Conservation (phyloP, 2,797 vertebrate genomes). For the Allobates femoralis region DNA sequence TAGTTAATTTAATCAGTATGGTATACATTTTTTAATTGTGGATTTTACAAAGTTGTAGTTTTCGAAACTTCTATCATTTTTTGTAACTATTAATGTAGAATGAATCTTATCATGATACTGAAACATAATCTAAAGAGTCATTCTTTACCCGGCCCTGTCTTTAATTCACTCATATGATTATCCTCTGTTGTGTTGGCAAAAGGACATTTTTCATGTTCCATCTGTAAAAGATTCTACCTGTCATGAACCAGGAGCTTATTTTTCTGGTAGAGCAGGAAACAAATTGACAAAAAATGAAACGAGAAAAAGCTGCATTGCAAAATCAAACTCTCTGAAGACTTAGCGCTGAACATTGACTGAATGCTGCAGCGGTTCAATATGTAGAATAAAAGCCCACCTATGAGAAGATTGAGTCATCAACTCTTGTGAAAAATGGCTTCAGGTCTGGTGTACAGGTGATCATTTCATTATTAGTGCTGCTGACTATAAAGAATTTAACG, state of each 20-base stretch:
- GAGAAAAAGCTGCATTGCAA: conserved; percentile 17
- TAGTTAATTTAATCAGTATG: not conserved
- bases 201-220: conserved; percentile 19
- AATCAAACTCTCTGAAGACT: conserved; percentile 41
- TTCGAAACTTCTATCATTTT: not conserved
- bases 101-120: not conserved
- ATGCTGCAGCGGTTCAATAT: conserved; percentile 41
- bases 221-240: conserved; percentile 21
- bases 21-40: not conserved
- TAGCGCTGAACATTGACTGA: conserved; percentile 37
- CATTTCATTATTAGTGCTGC: conserved; percentile 51
- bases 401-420: conserved; percentile 33
- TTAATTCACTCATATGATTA: conserved; percentile 10
- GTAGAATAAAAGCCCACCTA: conserved; percentile 16
- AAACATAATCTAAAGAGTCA: not conserved
- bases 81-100: not conserved
- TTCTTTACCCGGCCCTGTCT: not conserved
- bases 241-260: conserved; percentile 6
- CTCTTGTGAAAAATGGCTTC: conserved; percentile 23
- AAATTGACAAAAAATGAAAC: conserved; percentile 15
- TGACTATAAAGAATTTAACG: conserved; percentile 45
- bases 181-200: not conserved
- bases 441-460: conserved; percentile 47
- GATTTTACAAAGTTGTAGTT: not conserved
- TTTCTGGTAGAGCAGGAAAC: not conserved